Conservation (phyloP, 2,888 invertebrate genomes). For the Clivina fossor region DNA sequence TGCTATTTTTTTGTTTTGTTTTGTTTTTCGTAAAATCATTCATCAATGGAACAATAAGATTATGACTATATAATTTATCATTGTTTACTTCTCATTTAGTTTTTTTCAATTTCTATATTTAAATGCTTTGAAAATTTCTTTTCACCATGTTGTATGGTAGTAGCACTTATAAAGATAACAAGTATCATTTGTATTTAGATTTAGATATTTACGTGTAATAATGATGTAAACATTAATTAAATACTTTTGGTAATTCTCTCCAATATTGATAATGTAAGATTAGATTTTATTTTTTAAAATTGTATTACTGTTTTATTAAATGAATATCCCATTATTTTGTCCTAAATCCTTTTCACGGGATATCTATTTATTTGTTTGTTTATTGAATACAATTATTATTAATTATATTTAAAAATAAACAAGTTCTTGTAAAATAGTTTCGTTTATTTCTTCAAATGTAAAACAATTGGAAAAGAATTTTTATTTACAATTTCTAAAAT, state of each 20-base stretch:
- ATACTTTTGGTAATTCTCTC: constrained; percentile 32
- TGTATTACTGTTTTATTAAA: constrained; percentile 46
- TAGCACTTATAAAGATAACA: constrained; percentile 24
- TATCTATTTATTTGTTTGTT: too few species aligned
- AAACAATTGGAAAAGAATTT: background rate
- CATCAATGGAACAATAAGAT: too few species aligned
- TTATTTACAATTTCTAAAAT: background rate
- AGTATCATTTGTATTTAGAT: constrained; percentile 25
- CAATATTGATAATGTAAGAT: constrained; percentile 31
- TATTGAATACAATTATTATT: too few species aligned
- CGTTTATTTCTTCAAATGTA: constrained; percentile 1
- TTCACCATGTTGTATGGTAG: constrained; percentile 28
- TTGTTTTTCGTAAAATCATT: too few species aligned
- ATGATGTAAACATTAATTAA: constrained; percentile 30
- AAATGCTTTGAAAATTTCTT: constrained; percentile 16
- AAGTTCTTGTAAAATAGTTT: background rate
- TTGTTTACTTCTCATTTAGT: background rate
- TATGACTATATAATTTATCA: too few species aligned
- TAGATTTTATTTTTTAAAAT: constrained; percentile 35
- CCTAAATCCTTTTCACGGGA: too few species aligned
- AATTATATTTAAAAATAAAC: background rate
- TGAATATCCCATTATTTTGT: constrained; percentile 1
- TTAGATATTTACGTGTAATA: constrained; percentile 29
- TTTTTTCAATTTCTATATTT: constrained; percentile 7
- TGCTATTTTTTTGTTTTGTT: too few species aligned